Percentiles rank a stretch among this genome's conserved stretches.
These are phyloP conservation scores for Leptopilina clavipes DNA, from an alignment of 1,140 invertebrate genomes.

Conservation along the genomic window DNA sequence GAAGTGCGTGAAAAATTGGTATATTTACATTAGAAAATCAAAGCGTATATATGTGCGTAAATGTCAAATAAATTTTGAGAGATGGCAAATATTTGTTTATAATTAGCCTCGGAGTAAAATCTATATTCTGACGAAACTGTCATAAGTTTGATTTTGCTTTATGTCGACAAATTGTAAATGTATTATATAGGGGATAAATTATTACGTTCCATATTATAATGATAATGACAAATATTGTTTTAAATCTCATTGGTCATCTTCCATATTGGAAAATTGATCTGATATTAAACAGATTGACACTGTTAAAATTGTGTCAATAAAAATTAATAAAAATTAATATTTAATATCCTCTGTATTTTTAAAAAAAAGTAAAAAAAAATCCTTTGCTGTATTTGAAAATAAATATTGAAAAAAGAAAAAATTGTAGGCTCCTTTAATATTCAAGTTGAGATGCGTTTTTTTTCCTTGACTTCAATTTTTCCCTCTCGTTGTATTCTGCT, in stretches of 20 bases:
- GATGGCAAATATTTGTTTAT: neutral
- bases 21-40: neutral
- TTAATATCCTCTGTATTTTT: too few species aligned
- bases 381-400: too few species aligned
- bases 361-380: too few species aligned
- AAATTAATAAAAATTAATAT: too few species aligned
- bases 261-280: neutral
- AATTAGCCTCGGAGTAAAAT: constrained; percentile 8
- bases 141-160: neutral
- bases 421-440: too few species aligned
- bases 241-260: neutral
- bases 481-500: neutral
- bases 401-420: too few species aligned
- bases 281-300: neutral
- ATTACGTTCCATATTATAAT: neutral
- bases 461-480: neutral
- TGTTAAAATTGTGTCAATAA: neutral
- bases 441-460: neutral
- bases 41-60: neutral
- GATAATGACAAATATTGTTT: constrained; percentile 16
- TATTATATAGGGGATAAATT: neutral
- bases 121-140: neutral
- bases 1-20: too few species aligned
- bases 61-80: constrained; percentile 4
- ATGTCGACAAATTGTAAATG: neutral